Conservation (phyloP, 2,888 invertebrate genomes). For the Leucophenga maculata region DNA sequence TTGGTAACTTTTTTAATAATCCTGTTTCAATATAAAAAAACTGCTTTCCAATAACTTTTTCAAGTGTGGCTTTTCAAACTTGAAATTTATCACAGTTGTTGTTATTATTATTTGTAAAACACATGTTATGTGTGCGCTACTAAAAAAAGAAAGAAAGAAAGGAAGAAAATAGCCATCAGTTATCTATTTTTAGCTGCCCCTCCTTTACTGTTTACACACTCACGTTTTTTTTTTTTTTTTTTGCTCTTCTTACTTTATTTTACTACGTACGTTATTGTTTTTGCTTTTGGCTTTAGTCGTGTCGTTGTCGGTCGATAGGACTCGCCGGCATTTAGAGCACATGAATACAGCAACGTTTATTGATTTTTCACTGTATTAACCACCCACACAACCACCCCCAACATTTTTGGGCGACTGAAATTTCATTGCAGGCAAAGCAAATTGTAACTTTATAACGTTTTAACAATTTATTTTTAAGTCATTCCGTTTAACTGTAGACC, state of each 20-base stretch:
- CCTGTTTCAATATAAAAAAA: not conserved
- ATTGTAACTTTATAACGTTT: too few species aligned
- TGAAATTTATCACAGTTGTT: slow-evolving; percentile 9
- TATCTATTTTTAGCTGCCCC: not conserved
- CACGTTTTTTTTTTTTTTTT: slow-evolving; percentile 26
- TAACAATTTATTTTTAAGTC: too few species aligned
- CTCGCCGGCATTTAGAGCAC: slow-evolving; percentile 47
- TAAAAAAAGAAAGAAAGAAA: not conserved
- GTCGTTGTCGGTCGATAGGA: slow-evolving; percentile 30
- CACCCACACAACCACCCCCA: not conserved
- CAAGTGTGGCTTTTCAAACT: not conserved
- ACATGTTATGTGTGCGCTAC: not conserved
- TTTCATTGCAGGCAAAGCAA: too few species aligned
- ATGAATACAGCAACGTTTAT: slow-evolving; percentile 55
- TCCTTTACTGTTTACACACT: not conserved
- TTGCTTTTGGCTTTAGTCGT: slow-evolving; percentile 27
- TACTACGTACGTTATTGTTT: slow-evolving; percentile 15
- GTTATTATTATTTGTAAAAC: not conserved
- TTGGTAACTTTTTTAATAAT: slow-evolving; percentile 33
- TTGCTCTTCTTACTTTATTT: not conserved
- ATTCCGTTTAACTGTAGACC: too few species aligned
- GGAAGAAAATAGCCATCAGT: too few species aligned
- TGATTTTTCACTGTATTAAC: slow-evolving; percentile 48
- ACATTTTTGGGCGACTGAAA: not conserved
- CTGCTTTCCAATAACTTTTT: not conserved